Conservation (phyloP, 2,888 invertebrate species). For the Acanthosepion esculentum region DNA sequence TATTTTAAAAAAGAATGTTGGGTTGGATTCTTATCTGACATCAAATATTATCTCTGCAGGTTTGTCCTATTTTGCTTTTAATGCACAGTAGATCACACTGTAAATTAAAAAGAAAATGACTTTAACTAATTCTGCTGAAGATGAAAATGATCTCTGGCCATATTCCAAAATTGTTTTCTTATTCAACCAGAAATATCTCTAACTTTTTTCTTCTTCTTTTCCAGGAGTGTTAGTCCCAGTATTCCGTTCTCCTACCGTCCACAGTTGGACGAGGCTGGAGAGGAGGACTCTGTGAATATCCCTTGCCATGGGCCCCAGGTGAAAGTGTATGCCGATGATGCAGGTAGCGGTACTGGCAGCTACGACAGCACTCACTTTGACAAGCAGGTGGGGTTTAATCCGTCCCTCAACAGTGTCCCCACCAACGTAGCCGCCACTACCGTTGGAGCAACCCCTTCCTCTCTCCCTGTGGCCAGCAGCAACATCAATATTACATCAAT, state of each 20-base stretch:
- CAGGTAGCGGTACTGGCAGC: constrained; percentile 59
- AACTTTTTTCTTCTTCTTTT: constrained; percentile 45
- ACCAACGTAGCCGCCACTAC: constrained; percentile 49
- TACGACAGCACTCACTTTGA: constrained; percentile 71
- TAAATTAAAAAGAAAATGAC: too few species aligned
- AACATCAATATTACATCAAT: neutral
- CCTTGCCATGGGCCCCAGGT: constrained; percentile 78
- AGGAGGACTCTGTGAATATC: constrained; percentile 84
- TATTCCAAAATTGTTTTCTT: neutral
- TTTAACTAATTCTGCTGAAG: too few species aligned
- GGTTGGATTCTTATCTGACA: too few species aligned
- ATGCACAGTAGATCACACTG: too few species aligned
- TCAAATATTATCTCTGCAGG: too few species aligned
- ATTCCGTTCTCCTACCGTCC: constrained; percentile 87
- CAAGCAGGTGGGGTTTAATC: constrained; percentile 52
- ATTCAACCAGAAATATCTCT: neutral
- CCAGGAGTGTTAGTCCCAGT: constrained; percentile 73
- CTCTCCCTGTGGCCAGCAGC: neutral
- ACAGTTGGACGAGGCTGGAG: constrained; percentile 83
- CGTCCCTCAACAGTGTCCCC: constrained; percentile 48
- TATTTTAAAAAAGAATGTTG: too few species aligned
- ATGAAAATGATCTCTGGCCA: too few species aligned
- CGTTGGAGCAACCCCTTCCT: constrained; percentile 47
- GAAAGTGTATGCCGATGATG: constrained; percentile 56
- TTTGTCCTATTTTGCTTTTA: too few species aligned